A percentile compares a stretch with the other conserved stretches of the same genome.
Conservation (phyloP, 1,140 invertebrate species). For the Branchinecta lindahli region DNA sequence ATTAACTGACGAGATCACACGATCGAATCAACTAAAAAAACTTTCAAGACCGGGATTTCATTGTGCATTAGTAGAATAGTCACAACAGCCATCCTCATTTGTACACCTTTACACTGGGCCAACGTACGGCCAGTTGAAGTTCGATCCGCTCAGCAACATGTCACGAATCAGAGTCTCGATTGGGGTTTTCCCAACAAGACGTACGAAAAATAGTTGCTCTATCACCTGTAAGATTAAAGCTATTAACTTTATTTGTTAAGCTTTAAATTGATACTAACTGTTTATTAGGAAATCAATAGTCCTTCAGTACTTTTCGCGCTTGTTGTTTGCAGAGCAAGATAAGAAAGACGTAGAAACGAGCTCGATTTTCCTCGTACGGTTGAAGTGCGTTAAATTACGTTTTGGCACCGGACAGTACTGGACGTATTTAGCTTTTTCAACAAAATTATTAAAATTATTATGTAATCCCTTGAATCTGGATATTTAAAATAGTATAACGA, state of each 20-base stretch:
- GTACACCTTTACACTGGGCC: conserved; percentile 52
- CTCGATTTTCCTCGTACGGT: too few relatives aligned
- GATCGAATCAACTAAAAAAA: too few relatives aligned
- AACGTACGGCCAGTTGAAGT: conserved; percentile 94
- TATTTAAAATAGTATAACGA: too few relatives aligned
- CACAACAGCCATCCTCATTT: too few relatives aligned
- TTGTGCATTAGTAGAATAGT: too few relatives aligned
- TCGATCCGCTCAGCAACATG: conserved; percentile 79
- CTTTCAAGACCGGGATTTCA: too few relatives aligned
- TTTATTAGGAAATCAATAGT: not conserved
- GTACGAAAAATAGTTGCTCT: conserved; percentile 92
- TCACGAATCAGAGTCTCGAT: conserved; percentile 94
- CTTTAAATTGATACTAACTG: not conserved
- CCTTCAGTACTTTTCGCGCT: not conserved
- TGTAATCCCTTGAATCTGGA: too few relatives aligned
- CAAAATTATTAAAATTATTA: too few relatives aligned
- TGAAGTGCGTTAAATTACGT: too few relatives aligned
- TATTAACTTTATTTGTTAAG: not conserved
- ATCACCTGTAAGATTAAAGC: conserved; percentile 50
- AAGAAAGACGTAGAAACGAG: not conserved
- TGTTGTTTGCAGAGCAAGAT: not conserved
- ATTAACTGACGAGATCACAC: too few relatives aligned
- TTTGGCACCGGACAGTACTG: too few relatives aligned
- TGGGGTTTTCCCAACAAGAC: conserved; percentile 86
- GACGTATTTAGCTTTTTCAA: too few relatives aligned